Conservation (phyloP, 2,888 invertebrate genomes). For the Nemoura dubitans region DNA sequence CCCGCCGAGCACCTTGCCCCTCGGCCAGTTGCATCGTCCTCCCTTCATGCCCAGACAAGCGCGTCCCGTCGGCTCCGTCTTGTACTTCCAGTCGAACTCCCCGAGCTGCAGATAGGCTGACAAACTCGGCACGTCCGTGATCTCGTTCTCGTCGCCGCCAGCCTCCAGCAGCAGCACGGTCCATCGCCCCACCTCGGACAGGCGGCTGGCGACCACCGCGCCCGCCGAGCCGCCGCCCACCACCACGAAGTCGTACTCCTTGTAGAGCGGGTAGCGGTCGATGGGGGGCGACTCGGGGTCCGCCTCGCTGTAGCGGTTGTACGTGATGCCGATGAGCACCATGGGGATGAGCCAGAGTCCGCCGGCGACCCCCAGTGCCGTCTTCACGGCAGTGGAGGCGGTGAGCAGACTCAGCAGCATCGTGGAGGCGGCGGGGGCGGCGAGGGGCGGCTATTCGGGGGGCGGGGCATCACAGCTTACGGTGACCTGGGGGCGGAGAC, state of each 20-base stretch:
- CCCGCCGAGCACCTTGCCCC: slow-evolving; percentile 90
- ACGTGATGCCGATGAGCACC: slow-evolving; percentile 81
- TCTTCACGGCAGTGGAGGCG: slow-evolving; percentile 51
- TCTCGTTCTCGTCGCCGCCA: slow-evolving; percentile 88
- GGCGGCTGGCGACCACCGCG: slow-evolving; percentile 84
- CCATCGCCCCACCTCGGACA: slow-evolving; percentile 69
- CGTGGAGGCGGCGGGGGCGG: slow-evolving; percentile 1
- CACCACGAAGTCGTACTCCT: slow-evolving; percentile 86
- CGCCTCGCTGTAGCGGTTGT: slow-evolving; percentile 79
- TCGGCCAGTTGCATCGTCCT: slow-evolving; percentile 85
- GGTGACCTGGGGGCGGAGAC: background rate
- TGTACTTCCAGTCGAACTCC: slow-evolving; percentile 89
- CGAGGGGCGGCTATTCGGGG: background rate
- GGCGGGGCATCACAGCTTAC: background rate
- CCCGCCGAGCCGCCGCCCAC: slow-evolving; percentile 91
- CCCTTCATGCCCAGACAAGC: slow-evolving; percentile 86
- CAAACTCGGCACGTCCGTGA: slow-evolving; percentile 86
- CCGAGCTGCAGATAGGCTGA: slow-evolving; percentile 88
- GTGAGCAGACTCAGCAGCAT: slow-evolving; percentile 50
- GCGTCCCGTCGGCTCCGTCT: slow-evolving; percentile 82
- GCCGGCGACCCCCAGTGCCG: slow-evolving; percentile 50
- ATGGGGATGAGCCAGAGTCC: slow-evolving; percentile 83
- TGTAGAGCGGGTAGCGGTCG: slow-evolving; percentile 71
- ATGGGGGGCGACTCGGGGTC: slow-evolving; percentile 83
- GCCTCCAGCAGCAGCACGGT: slow-evolving; percentile 79